Evolutionary conservation across 1,140 invertebrate species (phyloP).

Genomic region (Aphelinus atriplicis): DNA sequence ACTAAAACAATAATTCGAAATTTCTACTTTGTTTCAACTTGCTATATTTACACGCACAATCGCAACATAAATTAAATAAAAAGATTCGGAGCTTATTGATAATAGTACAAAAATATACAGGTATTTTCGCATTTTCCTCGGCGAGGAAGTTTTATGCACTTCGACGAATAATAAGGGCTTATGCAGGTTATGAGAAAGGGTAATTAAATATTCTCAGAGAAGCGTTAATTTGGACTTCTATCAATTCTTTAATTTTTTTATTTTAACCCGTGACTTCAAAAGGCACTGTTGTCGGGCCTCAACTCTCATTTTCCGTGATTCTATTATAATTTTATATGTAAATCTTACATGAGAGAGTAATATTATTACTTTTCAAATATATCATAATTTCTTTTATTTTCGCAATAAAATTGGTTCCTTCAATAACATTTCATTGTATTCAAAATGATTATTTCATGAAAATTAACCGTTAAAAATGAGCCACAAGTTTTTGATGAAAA

Average conservation of each 20-base stretch:
- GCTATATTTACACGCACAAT: slow-evolving; percentile 29
- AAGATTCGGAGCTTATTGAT: slow-evolving; percentile 36
- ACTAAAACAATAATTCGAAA: slow-evolving; percentile 35
- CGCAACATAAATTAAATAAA: slow-evolving; percentile 38
- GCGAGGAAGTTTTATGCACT: slow-evolving; percentile 31
- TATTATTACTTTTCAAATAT: too few relatives aligned
- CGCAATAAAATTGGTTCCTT: too few relatives aligned
- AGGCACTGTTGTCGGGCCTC: slow-evolving; percentile 36
- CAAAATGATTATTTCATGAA: too few relatives aligned
- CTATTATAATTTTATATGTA: neutral
- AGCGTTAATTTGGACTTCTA: neutral
- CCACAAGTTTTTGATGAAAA: too few relatives aligned
- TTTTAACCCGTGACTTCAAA: slow-evolving; percentile 7
- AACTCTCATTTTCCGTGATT: slow-evolving; percentile 10
- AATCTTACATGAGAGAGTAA: too few relatives aligned
- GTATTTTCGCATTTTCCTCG: slow-evolving; percentile 26
- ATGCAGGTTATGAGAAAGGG: neutral
- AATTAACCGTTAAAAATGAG: too few relatives aligned
- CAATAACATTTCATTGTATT: too few relatives aligned
- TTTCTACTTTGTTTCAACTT: slow-evolving; percentile 22
- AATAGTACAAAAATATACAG: slow-evolving; percentile 51
- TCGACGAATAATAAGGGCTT: slow-evolving; percentile 26
- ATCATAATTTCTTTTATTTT: too few relatives aligned
- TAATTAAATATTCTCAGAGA: slow-evolving; percentile 9
- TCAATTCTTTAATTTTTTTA: slow-evolving; percentile 16